Evolutionary conservation across 1,140 invertebrate species (phyloP).

Genomic region (Copidosoma floridanum): DNA sequence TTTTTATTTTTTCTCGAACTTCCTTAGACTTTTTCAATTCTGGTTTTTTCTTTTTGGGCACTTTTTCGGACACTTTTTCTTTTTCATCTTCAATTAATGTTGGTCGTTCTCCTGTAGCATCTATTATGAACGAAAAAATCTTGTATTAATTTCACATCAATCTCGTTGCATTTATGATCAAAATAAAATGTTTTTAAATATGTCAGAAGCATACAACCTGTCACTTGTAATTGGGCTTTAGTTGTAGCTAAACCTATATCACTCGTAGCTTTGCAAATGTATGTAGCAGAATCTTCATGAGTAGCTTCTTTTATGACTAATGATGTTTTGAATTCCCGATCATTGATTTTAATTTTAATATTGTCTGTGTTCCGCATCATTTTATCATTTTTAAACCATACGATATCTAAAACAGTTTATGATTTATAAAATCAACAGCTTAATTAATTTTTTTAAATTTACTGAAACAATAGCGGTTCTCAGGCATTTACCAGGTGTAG

Average conservation of each 20-base stretch:
- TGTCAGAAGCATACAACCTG: conserved; percentile 47
- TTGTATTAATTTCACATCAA: neutral
- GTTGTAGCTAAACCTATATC: conserved; percentile 75
- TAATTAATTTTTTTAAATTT: no score
- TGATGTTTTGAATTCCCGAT: conserved; percentile 69
- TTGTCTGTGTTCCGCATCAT: conserved; percentile 71
- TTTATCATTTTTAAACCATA: conserved; percentile 87
- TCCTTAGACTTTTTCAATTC: conserved; percentile 57
- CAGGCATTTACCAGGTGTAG: conserved; percentile 80
- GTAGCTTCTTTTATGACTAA: conserved; percentile 69
- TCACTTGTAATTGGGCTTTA: conserved; percentile 73
- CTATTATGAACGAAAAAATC: conserved; percentile 3
- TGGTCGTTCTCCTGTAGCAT: neutral
- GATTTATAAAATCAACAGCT: conserved; percentile 22
- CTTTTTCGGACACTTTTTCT: conserved; percentile 45
- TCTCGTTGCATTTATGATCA: no score
- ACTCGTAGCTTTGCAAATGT: conserved; percentile 82
- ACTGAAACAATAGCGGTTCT: no score
- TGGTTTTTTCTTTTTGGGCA: conserved; percentile 48
- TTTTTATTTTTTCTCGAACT: conserved; percentile 57
- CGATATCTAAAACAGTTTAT: no score
- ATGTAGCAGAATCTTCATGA: conserved; percentile 75
- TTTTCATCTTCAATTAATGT: conserved; percentile 46
- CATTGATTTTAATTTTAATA: conserved; percentile 66
- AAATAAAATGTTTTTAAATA: neutral